Percentiles rank a stretch among this genome's conserved stretches.
phyloP scores from a whole-genome alignment of 2,888 invertebrate genomes.

The Andrena flavipes region DNA sequence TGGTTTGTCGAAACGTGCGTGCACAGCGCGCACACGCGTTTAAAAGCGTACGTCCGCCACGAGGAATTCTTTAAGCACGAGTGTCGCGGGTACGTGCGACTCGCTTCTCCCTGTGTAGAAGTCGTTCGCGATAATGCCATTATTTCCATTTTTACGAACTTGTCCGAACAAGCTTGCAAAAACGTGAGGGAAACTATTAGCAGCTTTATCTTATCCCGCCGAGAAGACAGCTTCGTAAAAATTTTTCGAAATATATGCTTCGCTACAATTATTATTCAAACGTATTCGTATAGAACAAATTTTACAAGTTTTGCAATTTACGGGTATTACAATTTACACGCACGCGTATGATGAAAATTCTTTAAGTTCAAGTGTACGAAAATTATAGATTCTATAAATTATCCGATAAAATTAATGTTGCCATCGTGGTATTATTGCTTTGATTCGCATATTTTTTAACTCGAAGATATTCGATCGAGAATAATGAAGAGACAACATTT shows the following conservation, averaged over 20 bases:
- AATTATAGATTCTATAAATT: background rate
- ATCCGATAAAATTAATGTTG: background rate
- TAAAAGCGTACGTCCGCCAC: slow-evolving; percentile 11
- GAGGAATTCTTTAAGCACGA: slow-evolving; percentile 31
- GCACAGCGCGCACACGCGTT: slow-evolving; percentile 9
- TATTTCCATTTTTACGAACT: slow-evolving; percentile 20
- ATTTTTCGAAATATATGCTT: background rate
- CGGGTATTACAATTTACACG: no score
- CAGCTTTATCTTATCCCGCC: background rate
- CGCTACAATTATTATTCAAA: background rate
- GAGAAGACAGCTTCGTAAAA: background rate
- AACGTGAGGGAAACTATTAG: background rate
- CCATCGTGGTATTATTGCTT: no score
- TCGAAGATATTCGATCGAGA: no score
- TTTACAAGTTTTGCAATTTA: background rate
- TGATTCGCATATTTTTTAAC: no score
- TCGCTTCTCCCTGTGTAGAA: slow-evolving; percentile 11
- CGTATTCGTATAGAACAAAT: background rate
- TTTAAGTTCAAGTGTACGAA: background rate
- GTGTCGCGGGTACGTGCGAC: slow-evolving; percentile 6
- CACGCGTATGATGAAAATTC: background rate
- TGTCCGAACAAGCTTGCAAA: background rate
- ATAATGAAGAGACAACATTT: no score
- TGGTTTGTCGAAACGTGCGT: slow-evolving; percentile 41
- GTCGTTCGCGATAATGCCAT: slow-evolving; percentile 4